These are phyloP conservation scores for Drosophila pseudoananassae DNA, from an alignment of 1,140 invertebrate genomes.

Conservation along the genomic window DNA sequence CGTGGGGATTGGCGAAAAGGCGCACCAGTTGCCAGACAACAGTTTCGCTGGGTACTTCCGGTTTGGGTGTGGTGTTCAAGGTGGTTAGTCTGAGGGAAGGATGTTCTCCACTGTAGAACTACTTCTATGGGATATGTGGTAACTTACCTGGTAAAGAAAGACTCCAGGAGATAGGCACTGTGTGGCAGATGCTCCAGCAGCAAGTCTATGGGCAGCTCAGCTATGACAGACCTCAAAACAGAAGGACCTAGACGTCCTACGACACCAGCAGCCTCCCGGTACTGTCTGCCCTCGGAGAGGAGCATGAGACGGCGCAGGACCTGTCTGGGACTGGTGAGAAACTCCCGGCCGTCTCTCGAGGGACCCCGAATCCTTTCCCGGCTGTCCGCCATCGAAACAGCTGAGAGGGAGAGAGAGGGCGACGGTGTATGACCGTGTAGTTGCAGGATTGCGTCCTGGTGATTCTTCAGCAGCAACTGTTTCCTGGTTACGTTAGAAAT, in stretches of 20 bases:
- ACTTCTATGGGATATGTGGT: not conserved
- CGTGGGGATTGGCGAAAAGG: conserved; percentile 89
- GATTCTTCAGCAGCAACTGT: conserved; percentile 77
- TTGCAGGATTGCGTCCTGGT: conserved; percentile 67
- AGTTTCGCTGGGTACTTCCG: conserved; percentile 89
- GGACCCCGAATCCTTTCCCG: conserved; percentile 85
- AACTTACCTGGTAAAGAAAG: conserved; percentile 90
- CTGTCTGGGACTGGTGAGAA: conserved; percentile 89
- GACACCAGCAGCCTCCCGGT: conserved; percentile 91
- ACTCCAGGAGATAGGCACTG: conserved; percentile 93
- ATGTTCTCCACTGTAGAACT: not conserved
- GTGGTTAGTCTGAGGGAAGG: conserved; percentile 84
- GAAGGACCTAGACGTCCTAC: conserved; percentile 90
- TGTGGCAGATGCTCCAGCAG: conserved; percentile 94
- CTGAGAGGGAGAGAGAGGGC: conserved; percentile 35
- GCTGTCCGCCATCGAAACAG: conserved; percentile 85
- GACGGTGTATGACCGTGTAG: conserved; percentile 34
- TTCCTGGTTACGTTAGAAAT: conserved; percentile 54
- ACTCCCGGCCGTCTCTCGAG: conserved; percentile 85
- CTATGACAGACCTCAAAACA: conserved; percentile 89
- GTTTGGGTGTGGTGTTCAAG: conserved; percentile 86
- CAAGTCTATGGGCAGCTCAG: conserved; percentile 93
- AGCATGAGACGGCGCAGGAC: conserved; percentile 90
- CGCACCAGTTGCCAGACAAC: conserved; percentile 92
- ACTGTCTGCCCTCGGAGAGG: conserved; percentile 91